These are phyloP conservation scores for Cladorhizidae sp. DNA, from an alignment of 37 sponge, comb jelly and placozoan genomes.

Conservation along the genomic window DNA sequence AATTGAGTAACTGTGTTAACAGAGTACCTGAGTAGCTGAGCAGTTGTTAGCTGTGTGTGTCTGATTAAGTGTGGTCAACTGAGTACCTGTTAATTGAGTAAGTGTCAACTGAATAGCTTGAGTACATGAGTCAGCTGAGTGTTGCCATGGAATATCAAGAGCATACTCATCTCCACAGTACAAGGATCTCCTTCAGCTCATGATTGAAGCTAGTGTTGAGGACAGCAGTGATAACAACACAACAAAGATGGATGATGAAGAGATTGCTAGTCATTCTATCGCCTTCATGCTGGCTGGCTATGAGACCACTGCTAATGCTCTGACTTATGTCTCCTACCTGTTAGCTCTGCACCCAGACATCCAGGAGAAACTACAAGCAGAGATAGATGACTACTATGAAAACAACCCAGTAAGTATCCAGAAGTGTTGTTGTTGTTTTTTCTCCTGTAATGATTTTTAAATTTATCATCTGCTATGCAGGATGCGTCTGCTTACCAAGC, in stretches of 20 bases:
- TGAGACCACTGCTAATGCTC: constrained; percentile 76
- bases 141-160: not conserved
- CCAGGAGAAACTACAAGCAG: constrained; percentile 54
- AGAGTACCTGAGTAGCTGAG: too few relatives aligned
- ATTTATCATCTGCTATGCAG: constrained; percentile 15
- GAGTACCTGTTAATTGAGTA: too few relatives aligned
- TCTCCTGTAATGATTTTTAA: too few relatives aligned
- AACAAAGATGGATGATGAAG: constrained; percentile 34
- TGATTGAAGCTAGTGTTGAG: constrained; percentile 60
- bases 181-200: constrained; percentile 67
- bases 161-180: constrained; percentile 5
- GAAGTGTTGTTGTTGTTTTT: not conserved
- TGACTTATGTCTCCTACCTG: constrained; percentile 61
- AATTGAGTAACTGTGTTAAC: too few relatives aligned
- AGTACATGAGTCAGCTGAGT: not conserved
- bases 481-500: constrained; percentile 66
- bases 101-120: not conserved
- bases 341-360: constrained; percentile 66
- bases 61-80: too few relatives aligned
- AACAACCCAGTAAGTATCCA: constrained; percentile 47
- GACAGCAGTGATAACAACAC: not conserved
- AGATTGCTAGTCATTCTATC: constrained; percentile 42
- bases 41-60: too few relatives aligned
- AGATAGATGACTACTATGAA: constrained; percentile 62
- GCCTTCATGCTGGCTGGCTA: constrained; percentile 75